phyloP scores from a whole-genome alignment of 1,140 invertebrate species.

The Cotesia vestalis region DNA sequence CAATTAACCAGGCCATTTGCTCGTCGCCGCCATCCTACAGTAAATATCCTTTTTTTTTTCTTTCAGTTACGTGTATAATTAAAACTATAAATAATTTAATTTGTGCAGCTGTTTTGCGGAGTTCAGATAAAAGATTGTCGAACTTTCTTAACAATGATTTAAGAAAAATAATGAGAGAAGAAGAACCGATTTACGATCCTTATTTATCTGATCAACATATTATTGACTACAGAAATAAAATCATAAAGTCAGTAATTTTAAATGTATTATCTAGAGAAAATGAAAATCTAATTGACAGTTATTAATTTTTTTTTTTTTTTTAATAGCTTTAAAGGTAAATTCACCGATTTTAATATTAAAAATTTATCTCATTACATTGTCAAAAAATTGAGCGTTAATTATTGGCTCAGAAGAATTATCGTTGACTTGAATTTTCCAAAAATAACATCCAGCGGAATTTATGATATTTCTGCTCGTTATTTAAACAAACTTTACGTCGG shows the following conservation, averaged over 20 bases:
- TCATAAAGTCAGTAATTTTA: background rate
- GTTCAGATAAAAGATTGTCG: background rate
- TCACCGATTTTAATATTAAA: background rate
- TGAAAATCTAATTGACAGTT: background rate
- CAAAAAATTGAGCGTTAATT: background rate
- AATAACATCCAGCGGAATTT: background rate
- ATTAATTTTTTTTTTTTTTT: too few relatives aligned
- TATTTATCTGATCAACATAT: background rate
- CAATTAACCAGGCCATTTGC: too few relatives aligned
- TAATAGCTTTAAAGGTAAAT: conserved; percentile 5
- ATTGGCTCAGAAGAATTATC: background rate
- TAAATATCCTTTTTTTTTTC: too few relatives aligned
- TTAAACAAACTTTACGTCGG: background rate
- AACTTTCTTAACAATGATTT: conserved; percentile 8
- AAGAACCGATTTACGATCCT: background rate
- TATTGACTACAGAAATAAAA: background rate
- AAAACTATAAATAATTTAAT: too few relatives aligned
- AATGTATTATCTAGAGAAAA: too few relatives aligned
- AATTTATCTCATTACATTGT: conserved; percentile 10
- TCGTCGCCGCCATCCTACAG: too few relatives aligned
- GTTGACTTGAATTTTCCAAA: conserved; percentile 3
- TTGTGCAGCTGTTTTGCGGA: too few relatives aligned
- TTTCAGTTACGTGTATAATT: too few relatives aligned
- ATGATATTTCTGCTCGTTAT: background rate
- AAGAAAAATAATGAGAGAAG: background rate